Conservation (phyloP, 2,113 vertebrate genomes). For the Manacus vitellinus region DNA sequence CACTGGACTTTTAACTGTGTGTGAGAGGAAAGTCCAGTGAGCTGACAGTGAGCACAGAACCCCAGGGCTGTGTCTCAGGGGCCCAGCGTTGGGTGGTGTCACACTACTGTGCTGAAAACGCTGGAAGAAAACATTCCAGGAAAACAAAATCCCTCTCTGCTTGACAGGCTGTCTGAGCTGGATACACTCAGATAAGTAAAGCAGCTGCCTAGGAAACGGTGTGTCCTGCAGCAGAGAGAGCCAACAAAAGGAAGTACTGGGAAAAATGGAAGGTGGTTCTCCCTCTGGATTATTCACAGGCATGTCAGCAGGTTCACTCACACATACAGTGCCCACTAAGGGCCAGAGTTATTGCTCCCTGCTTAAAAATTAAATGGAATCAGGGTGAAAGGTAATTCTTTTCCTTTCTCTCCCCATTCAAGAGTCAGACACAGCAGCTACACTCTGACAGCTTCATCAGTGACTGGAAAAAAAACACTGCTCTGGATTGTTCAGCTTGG, state of each 20-base stretch:
- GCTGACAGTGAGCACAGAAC: background rate
- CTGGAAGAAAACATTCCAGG: background rate
- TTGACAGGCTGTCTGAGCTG: background rate
- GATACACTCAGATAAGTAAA: background rate
- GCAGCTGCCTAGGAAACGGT: background rate
- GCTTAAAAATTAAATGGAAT: background rate
- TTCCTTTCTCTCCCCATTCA: background rate
- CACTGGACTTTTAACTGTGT: background rate
- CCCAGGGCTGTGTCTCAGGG: background rate
- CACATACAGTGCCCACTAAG: background rate
- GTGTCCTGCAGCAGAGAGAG: background rate
- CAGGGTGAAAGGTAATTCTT: background rate
- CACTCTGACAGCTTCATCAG: background rate
- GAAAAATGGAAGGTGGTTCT: background rate
- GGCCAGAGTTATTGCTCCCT: background rate
- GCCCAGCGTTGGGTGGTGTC: background rate
- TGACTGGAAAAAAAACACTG: background rate
- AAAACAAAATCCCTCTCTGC: background rate
- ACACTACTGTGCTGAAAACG: background rate
- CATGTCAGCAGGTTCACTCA: background rate
- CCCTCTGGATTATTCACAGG: background rate
- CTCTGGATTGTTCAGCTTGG: background rate
- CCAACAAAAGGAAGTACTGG: background rate
- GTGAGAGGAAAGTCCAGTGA: background rate
- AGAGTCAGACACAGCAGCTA: background rate